Evolutionary conservation across 2,113 vertebrate genomes (phyloP).

Genomic region (Rhynchomys soricoides): DNA sequence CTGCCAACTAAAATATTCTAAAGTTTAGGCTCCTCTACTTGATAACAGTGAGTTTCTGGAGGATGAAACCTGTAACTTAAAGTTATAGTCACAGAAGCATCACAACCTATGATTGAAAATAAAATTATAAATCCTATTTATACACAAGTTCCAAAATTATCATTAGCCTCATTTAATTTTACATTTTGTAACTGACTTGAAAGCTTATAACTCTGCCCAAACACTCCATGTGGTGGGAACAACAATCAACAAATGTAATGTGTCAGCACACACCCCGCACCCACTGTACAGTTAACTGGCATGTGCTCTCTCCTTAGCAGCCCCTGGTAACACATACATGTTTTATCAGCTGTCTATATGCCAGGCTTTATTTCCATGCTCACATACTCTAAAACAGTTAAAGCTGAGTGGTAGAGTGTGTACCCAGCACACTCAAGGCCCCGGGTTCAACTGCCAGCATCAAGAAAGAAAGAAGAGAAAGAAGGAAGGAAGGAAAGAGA

Average conservation of each 20-base stretch:
- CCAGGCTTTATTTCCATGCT: not conserved
- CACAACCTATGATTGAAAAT: not conserved
- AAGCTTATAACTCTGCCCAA: conserved; percentile 1
- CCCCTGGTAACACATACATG: not conserved
- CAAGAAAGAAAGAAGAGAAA: not conserved
- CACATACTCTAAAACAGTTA: not conserved
- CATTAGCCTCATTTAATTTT: conserved; percentile 18
- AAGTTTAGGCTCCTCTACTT: not conserved
- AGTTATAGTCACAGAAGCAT: not conserved
- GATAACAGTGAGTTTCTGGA: not conserved
- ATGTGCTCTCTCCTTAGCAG: not conserved
- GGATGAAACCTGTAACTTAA: not conserved
- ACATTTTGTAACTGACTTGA: conserved; percentile 30
- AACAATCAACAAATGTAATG: not conserved
- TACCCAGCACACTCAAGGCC: not conserved
- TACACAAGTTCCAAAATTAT: conserved; percentile 2
- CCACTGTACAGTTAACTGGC: not conserved
- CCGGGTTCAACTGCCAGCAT: not conserved
- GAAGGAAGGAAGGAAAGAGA: too few relatives aligned
- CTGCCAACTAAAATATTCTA: not conserved
- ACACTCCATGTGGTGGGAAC: not conserved
- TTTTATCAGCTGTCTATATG: not conserved
- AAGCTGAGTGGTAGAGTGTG: not conserved
- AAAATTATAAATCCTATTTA: not conserved
- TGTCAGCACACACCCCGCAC: not conserved